A percentile compares a stretch with the other conserved stretches of the same genome.
Conservation (phyloP, 2,797 vertebrate genomes). For the Tenualosa ilisha region DNA sequence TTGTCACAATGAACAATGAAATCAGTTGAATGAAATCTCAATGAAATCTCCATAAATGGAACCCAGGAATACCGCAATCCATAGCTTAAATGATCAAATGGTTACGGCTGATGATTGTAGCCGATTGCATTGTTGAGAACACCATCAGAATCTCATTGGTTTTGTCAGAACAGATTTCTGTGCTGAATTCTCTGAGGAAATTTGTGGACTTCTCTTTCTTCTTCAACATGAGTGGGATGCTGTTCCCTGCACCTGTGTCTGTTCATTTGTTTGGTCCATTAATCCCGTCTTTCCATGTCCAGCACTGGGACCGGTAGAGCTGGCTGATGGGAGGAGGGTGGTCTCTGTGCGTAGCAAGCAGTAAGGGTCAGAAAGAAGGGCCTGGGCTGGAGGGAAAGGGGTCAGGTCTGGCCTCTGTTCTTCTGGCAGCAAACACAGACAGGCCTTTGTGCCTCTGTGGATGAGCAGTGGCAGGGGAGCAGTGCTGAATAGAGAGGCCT, state of each 20-base stretch:
- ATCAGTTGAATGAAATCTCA: too few relatives aligned
- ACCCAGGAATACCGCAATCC: too few relatives aligned
- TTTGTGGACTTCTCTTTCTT: not conserved
- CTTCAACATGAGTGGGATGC: not conserved
- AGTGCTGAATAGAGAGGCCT: slow-evolving; percentile 30
- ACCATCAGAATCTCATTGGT: not conserved
- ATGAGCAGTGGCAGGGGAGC: slow-evolving; percentile 23
- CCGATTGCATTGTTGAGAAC: too few relatives aligned
- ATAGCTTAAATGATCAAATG: too few relatives aligned
- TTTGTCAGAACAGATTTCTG: not conserved
- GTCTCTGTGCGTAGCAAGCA: not conserved
- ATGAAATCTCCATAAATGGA: not conserved
- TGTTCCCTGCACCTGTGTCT: not conserved
- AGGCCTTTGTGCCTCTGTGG: slow-evolving; percentile 30
- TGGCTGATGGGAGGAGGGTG: not conserved
- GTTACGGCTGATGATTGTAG: too few relatives aligned
- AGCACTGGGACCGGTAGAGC: not conserved
- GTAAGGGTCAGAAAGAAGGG: slow-evolving; percentile 10
- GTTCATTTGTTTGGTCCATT: not conserved
- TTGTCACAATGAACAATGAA: not conserved
- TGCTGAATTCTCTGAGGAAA: not conserved
- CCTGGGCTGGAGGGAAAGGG: slow-evolving; percentile 20
- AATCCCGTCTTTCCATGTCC: not conserved
- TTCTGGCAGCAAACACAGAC: slow-evolving; percentile 30
- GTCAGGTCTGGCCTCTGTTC: slow-evolving; percentile 30